Evolutionary conservation across 2,888 invertebrate genomes (phyloP).

Genomic region (Scaeva pyrastri): DNA sequence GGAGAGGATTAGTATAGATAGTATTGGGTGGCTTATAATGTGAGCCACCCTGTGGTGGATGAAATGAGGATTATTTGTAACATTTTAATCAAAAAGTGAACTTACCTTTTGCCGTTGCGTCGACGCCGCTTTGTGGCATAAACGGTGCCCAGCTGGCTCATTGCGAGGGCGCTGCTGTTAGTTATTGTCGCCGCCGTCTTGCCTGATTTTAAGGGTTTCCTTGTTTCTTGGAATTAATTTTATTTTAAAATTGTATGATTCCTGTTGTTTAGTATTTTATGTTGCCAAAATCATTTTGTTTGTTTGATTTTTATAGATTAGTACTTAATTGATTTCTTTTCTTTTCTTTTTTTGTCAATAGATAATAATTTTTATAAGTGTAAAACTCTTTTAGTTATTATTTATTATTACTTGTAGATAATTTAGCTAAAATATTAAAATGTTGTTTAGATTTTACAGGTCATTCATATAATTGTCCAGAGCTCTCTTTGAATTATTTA

Average conservation of each 20-base stretch:
- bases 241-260: conserved; percentile 23
- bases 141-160: conserved; percentile 97
- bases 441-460: too few relatives aligned
- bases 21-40: conserved; percentile 61
- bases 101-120: conserved; percentile 98
- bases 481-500: too few relatives aligned
- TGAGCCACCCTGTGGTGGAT: conserved; percentile 71
- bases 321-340: neutral
- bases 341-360: neutral
- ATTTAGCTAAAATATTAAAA: too few relatives aligned
- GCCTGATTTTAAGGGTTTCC: conserved; percentile 75
- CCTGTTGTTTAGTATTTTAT: conserved; percentile 24
- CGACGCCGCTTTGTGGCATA: conserved; percentile 98
- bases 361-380: neutral
- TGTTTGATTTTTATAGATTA: conserved; percentile 4
- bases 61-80: conserved; percentile 59
- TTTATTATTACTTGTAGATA: too few relatives aligned
- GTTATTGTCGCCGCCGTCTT: conserved; percentile 84
- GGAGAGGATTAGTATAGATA: neutral
- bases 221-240: conserved; percentile 22
- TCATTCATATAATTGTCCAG: too few relatives aligned
- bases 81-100: conserved; percentile 66
- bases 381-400: too few relatives aligned
- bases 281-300: conserved; percentile 51
- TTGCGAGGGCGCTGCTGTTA: conserved; percentile 84